Percentiles rank a stretch among this genome's conserved stretches.
Conservation (phyloP, 2,113 vertebrate genomes). For the Eublepharis macularius region DNA sequence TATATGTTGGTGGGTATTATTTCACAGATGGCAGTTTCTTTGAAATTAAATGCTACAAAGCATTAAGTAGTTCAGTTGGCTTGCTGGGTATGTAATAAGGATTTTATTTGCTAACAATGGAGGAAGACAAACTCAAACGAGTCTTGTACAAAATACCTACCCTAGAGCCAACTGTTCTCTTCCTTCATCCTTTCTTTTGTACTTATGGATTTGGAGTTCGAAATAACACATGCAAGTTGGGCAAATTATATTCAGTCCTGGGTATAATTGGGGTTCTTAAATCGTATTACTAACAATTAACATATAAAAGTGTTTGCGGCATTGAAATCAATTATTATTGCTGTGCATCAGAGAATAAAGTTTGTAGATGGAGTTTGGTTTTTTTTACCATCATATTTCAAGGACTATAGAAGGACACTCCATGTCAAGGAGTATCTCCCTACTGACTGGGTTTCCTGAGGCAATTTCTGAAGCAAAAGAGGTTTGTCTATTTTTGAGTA, state of each 20-base stretch:
- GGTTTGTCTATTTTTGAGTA: neutral
- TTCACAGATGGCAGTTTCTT: no score
- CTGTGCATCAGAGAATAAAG: neutral
- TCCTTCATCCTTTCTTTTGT: neutral
- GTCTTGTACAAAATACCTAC: neutral
- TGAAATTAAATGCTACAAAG: neutral
- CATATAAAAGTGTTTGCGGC: neutral
- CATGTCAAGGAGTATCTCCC: neutral
- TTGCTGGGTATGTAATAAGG: neutral
- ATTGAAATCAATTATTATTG: neutral
- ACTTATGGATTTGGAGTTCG: neutral
- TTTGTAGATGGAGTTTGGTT: neutral
- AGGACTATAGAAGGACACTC: neutral
- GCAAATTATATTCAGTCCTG: neutral
- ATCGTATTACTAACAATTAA: conserved; percentile 13
- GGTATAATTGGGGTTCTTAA: neutral
- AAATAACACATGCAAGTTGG: neutral
- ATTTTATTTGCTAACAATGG: neutral
- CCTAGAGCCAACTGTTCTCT: neutral
- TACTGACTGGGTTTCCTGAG: conserved; percentile 12
- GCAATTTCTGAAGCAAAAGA: neutral
- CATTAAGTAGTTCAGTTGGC: no score
- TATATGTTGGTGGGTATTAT: no score
- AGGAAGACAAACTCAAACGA: neutral
- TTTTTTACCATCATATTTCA: neutral